Conservation (phyloP, 2,113 vertebrate genomes). For the Sinocyclocheilus anshuiensis region DNA sequence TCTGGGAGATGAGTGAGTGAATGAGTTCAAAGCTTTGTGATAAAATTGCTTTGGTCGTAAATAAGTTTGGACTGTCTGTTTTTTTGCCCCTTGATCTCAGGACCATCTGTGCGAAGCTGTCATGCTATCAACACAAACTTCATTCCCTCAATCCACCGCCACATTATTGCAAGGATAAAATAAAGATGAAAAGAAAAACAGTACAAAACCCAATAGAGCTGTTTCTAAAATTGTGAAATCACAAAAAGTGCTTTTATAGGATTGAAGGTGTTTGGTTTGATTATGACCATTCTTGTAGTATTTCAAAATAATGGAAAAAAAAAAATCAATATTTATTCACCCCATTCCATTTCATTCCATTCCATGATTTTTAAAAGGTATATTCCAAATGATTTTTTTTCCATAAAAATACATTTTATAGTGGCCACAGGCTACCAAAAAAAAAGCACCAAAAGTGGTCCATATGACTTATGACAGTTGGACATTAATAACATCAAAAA, state of each 20-base stretch:
- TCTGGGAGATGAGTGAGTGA: slow-evolving; percentile 21
- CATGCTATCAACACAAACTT: slow-evolving; percentile 42
- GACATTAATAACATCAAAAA: neutral
- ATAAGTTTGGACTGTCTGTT: slow-evolving; percentile 49
- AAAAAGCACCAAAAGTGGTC: neutral
- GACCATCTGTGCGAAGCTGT: slow-evolving; percentile 48
- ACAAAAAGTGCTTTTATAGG: slow-evolving; percentile 15
- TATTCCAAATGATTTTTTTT: neutral
- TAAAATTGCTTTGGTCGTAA: slow-evolving; percentile 54
- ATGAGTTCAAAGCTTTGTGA: slow-evolving; percentile 32
- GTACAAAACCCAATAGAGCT: neutral
- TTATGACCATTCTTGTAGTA: neutral
- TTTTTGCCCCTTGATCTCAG: slow-evolving; percentile 47
- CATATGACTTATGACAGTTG: neutral
- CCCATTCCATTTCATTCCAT: neutral
- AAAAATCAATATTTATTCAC: neutral
- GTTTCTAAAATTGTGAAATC: neutral
- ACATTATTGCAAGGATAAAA: slow-evolving; percentile 42
- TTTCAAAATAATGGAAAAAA: too few species aligned
- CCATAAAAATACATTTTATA: neutral
- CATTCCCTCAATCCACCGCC: slow-evolving; percentile 40
- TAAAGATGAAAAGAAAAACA: slow-evolving; percentile 8
- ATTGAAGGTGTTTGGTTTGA: slow-evolving; percentile 18
- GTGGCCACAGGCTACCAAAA: neutral
- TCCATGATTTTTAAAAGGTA: neutral